A percentile compares a stretch with the other conserved stretches of the same genome.
These are phyloP conservation scores for Peribatodes rhomboidaria DNA, from an alignment of 2,888 invertebrate genomes.

Conservation along the genomic window DNA sequence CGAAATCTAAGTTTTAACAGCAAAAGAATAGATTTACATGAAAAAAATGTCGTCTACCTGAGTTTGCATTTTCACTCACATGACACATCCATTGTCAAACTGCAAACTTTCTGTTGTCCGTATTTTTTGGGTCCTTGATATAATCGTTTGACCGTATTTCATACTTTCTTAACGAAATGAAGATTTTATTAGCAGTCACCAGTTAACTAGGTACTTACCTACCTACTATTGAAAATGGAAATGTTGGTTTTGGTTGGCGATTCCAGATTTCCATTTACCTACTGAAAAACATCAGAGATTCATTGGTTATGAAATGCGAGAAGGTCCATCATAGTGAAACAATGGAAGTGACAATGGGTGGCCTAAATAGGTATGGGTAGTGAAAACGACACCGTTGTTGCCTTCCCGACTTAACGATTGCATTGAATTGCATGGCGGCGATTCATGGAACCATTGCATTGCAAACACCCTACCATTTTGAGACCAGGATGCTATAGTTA, in stretches of 20 bases:
- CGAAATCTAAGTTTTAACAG: slow-evolving; percentile 56
- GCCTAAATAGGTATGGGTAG: slow-evolving; percentile 61
- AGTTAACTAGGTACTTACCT: too few relatives aligned
- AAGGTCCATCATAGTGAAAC: slow-evolving; percentile 61
- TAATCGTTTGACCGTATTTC: neutral
- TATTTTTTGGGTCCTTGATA: neutral
- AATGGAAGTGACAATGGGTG: slow-evolving; percentile 71
- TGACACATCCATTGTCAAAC: slow-evolving; percentile 1
- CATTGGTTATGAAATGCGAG: slow-evolving; percentile 63
- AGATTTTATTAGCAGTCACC: neutral
- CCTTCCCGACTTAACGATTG: slow-evolving; percentile 57
- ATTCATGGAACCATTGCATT: slow-evolving; percentile 60
- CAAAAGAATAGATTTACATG: slow-evolving; percentile 54
- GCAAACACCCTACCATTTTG: slow-evolving; percentile 49
- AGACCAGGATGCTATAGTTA: slow-evolving; percentile 51
- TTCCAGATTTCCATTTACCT: slow-evolving; percentile 30
- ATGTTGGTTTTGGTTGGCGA: neutral
- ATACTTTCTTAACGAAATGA: neutral
- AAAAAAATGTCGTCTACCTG: slow-evolving; percentile 74
- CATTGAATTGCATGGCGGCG: slow-evolving; percentile 48
- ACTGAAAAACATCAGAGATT: slow-evolving; percentile 40
- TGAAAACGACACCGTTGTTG: slow-evolving; percentile 65
- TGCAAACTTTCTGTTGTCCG: neutral
- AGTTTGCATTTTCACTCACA: slow-evolving; percentile 35
- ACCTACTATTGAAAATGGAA: neutral